A percentile compares a stretch with the other conserved stretches of the same genome.
phyloP scores from a whole-genome alignment of 2,888 invertebrate species.

The Drosophila pseudotakahashii region DNA sequence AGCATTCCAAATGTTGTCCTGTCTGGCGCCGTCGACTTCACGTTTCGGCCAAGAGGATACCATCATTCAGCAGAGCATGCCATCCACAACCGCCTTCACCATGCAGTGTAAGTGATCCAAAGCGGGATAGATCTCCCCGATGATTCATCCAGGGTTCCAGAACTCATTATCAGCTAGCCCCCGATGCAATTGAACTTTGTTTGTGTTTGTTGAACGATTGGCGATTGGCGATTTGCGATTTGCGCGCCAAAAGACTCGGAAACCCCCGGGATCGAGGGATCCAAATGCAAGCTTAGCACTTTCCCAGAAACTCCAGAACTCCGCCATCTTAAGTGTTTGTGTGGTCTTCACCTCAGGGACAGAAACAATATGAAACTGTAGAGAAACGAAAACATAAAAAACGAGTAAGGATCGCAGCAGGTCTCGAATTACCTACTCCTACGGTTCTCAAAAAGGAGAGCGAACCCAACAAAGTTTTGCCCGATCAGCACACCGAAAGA shows the following conservation, averaged over 20 bases:
- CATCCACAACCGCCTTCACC: constrained; percentile 84
- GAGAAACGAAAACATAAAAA: constrained; percentile 21
- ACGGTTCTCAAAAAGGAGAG: constrained; percentile 1
- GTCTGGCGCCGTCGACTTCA: constrained; percentile 84
- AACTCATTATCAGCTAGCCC: constrained; percentile 60
- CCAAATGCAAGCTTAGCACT: constrained; percentile 47
- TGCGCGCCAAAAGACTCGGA: constrained; percentile 63
- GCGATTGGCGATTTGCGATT: constrained; percentile 51
- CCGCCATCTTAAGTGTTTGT: constrained; percentile 27
- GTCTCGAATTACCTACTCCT: constrained; percentile 28
- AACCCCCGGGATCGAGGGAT: too few relatives aligned
- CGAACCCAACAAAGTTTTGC: constrained; percentile 2
- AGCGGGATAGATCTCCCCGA: not conserved
- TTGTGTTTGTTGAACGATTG: constrained; percentile 26
- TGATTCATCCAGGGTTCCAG: constrained; percentile 27
- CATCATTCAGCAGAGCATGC: constrained; percentile 84
- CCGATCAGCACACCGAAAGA: constrained; percentile 3
- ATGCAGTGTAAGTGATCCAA: constrained; percentile 83
- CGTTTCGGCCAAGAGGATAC: constrained; percentile 85
- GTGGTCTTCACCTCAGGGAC: constrained; percentile 33
- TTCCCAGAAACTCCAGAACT: constrained; percentile 29
- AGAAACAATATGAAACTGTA: constrained; percentile 20
- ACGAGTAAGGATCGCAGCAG: constrained; percentile 26
- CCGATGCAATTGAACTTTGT: constrained; percentile 66
- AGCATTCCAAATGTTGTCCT: constrained; percentile 84